Base-by-base conservation (phyloP, 1,140 invertebrate genomes). In the Melanaphis sacchari region DNA sequence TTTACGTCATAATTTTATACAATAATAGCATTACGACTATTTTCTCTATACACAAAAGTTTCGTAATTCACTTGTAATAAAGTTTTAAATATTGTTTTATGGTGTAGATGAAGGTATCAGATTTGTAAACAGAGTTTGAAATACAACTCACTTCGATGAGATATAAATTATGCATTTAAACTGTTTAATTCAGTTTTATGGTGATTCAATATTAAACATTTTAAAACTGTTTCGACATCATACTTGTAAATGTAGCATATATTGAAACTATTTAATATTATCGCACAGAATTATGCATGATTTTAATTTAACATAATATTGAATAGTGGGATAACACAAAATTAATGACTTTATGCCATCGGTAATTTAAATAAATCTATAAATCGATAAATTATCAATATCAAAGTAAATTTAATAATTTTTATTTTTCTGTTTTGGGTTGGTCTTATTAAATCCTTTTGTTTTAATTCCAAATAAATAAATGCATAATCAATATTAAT, bases 151-250 rank as follows among this genome's bases (percentile, higher is more conserved):
- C 15, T 76, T 76, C 59, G 59, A 76, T 36, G 31, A n/a, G n/a
- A 76, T n/a, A 76, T 76, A 76, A 76, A 76, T 76, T 76, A 76
- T 76, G 59, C 59, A 76, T 76, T 76, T 76, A n/a, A 76, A 76
- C 59, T 76, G 59, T 76, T 76, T 76, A 76, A 76, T 76, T 76
- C 59, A 76, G 59, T 76, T 18, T n/a, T 76, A 76, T 76, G 59
- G 31, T 76, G 59, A 76, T 76, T 76, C 31, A 5, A 76, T 76
- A 76, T n/a, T 76, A 76, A 76, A n/a, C 59, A 76, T 76, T n/a
- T 76, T n/a, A 76, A 76, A n/a, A n/a, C n/a, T 5, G 31, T 76
- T 76, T 76, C 59, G 15, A 76, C 15, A 76, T 76, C 15, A n/a
- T 76, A 76, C 59, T n/a, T 76, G 59, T 76, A 76, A 76, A 76